phyloP scores from a whole-genome alignment of 1,140 invertebrate species.

The Leptonema lineaticorne region DNA sequence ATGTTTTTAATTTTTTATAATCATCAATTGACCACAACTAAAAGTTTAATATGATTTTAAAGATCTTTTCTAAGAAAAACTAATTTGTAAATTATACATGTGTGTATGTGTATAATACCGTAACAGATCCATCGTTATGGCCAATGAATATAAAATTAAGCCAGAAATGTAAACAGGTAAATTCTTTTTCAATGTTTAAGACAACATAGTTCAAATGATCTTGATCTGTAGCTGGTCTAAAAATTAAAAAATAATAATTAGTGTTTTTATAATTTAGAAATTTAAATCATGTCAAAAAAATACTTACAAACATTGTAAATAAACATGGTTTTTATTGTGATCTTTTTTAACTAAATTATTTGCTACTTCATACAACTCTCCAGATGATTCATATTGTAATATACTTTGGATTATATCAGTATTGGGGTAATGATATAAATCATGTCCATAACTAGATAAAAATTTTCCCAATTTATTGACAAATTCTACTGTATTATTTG shows the following conservation, averaged over 20 bases:
- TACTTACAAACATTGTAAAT: slow-evolving; percentile 26
- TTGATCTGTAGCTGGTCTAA: not conserved
- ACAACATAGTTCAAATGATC: slow-evolving; percentile 5
- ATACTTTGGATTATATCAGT: slow-evolving; percentile 39
- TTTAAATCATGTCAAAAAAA: not conserved
- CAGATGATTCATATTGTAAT: slow-evolving; percentile 25
- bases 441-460: slow-evolving; percentile 28
- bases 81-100: not conserved
- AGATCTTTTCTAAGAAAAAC: not conserved
- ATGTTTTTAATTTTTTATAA: slow-evolving; percentile 30
- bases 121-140: slow-evolving; percentile 23
- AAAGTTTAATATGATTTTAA: not conserved
- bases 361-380: slow-evolving; percentile 21
- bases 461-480: slow-evolving; percentile 25
- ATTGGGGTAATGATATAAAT: slow-evolving; percentile 32
- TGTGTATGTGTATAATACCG: slow-evolving; percentile 20
- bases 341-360: not conserved
- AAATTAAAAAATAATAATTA: not conserved
- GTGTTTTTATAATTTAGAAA: not conserved
- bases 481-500: slow-evolving; percentile 26
- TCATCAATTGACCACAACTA: slow-evolving; percentile 25
- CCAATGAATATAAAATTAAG: slow-evolving; percentile 29
- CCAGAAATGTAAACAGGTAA: slow-evolving; percentile 21
- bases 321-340: slow-evolving; percentile 18
- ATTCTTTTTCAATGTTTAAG: not conserved